A percentile compares a stretch with the other conserved stretches of the same genome.
phyloP scores from a whole-genome alignment of 1,140 invertebrate species.

The Telenomus remus region DNA sequence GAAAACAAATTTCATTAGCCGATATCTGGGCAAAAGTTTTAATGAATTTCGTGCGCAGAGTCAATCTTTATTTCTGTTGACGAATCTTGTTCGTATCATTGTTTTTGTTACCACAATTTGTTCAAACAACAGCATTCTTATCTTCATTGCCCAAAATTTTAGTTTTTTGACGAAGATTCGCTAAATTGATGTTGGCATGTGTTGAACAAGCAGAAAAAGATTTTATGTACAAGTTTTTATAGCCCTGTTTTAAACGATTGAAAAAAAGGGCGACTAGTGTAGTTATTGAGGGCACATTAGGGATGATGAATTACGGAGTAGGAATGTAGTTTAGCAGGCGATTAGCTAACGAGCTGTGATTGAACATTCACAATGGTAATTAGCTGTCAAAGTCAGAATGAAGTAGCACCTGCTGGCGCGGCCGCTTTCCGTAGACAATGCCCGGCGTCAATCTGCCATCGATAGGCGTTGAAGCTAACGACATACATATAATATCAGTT shows the following conservation, averaged over 20 bases:
- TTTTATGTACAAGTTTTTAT: too few species aligned
- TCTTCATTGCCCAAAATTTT: too few species aligned
- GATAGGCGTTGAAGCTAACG: slow-evolving; percentile 57
- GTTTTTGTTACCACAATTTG: too few species aligned
- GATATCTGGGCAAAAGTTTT: slow-evolving; percentile 35
- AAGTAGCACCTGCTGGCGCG: slow-evolving; percentile 44
- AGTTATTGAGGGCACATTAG: too few species aligned
- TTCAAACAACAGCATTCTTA: too few species aligned
- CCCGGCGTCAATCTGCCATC: slow-evolving; percentile 50
- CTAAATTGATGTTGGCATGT: too few species aligned
- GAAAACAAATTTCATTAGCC: slow-evolving; percentile 43
- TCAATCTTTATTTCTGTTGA: slow-evolving; percentile 12
- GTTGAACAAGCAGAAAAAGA: too few species aligned
- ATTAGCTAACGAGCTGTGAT: slow-evolving; percentile 49
- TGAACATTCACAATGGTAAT: slow-evolving; percentile 60
- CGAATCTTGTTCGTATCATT: slow-evolving; percentile 5
- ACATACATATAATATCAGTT: slow-evolving; percentile 48
- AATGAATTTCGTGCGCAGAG: slow-evolving; percentile 22
- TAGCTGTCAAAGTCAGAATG: slow-evolving; percentile 58
- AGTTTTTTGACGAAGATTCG: too few species aligned
- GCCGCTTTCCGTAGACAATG: slow-evolving; percentile 36
- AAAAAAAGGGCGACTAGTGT: too few species aligned
- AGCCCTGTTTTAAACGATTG: too few species aligned
- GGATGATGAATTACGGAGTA: slow-evolving; percentile 14
- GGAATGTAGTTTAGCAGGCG: slow-evolving; percentile 21